Evolutionary conservation across 1,140 invertebrate genomes (phyloP).

Genomic region (Choristoneura fumiferana): DNA sequence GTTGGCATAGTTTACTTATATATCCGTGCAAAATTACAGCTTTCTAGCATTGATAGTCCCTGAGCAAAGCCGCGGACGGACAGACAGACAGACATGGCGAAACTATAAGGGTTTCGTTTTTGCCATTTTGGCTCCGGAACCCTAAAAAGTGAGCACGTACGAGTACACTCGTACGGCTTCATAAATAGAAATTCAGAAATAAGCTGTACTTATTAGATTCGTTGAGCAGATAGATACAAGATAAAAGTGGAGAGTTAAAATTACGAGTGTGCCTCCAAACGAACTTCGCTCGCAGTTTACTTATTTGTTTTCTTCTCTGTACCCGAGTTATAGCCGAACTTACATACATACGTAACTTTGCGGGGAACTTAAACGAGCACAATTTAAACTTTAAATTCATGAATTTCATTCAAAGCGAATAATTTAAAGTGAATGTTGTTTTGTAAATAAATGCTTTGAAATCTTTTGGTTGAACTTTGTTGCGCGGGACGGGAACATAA

Average conservation of each 20-base stretch:
- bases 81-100: no score
- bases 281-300: constrained; percentile 31
- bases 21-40: no score
- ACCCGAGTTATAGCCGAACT: constrained; percentile 24
- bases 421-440: constrained; percentile 11
- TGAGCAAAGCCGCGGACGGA: no score
- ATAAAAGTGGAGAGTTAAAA: constrained; percentile 40
- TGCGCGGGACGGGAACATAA: no score
- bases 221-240: constrained; percentile 30
- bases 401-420: constrained; percentile 22
- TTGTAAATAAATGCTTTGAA: background rate
- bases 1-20: no score
- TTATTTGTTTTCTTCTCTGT: constrained; percentile 29
- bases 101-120: no score
- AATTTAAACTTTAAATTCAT: constrained; percentile 34
- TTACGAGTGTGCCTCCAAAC: constrained; percentile 32
- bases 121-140: no score
- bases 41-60: no score
- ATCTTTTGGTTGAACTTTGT: background rate
- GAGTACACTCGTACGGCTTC: no score
- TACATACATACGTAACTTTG: constrained; percentile 21
- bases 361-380: constrained; percentile 33
- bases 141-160: no score
- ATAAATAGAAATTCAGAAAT: constrained; percentile 22
- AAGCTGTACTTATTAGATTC: constrained; percentile 53